These are phyloP conservation scores for Ichneumon xanthorius DNA, from an alignment of 2,888 invertebrate genomes.

Conservation along the genomic window DNA sequence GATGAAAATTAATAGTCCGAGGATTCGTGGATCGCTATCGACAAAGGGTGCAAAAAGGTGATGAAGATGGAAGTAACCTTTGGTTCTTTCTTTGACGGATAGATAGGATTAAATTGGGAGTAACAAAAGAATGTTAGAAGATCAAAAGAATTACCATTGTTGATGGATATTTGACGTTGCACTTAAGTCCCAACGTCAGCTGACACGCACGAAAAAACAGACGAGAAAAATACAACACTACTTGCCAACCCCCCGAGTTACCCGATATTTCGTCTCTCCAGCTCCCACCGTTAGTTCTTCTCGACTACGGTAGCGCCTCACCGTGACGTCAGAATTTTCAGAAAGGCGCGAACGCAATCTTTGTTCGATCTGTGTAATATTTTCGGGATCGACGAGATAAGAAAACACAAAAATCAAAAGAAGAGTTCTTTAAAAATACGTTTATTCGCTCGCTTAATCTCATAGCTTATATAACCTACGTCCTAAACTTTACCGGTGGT, in stretches of 20 bases:
- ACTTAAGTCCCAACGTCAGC: constrained; percentile 52
- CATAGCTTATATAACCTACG: constrained; percentile 86
- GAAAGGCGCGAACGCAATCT: constrained; percentile 5
- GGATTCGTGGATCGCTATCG: constrained; percentile 30
- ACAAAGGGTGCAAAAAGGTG: constrained; percentile 22
- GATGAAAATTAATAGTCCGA: not conserved
- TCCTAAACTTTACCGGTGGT: constrained; percentile 98
- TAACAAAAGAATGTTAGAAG: constrained; percentile 7
- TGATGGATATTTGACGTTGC: constrained; percentile 32
- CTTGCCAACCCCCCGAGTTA: constrained; percentile 34
- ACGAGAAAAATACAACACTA: constrained; percentile 54
- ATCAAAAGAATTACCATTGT: constrained; percentile 17
- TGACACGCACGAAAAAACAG: constrained; percentile 62
- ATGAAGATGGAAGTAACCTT: constrained; percentile 66
- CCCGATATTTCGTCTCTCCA: constrained; percentile 59
- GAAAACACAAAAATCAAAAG: not conserved
- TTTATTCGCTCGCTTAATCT: constrained; percentile 2
- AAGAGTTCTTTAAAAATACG: not conserved
- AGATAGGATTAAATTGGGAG: not conserved
- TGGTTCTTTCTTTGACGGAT: constrained; percentile 46
- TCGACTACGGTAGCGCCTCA: constrained; percentile 48
- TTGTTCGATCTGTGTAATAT: constrained; percentile 6
- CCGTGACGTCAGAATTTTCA: constrained; percentile 20
- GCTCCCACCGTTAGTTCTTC: constrained; percentile 1
- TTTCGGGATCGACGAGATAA: not conserved